phyloP scores from a whole-genome alignment of 2,113 vertebrate species.

The Forbesichthys papilliferus region DNA sequence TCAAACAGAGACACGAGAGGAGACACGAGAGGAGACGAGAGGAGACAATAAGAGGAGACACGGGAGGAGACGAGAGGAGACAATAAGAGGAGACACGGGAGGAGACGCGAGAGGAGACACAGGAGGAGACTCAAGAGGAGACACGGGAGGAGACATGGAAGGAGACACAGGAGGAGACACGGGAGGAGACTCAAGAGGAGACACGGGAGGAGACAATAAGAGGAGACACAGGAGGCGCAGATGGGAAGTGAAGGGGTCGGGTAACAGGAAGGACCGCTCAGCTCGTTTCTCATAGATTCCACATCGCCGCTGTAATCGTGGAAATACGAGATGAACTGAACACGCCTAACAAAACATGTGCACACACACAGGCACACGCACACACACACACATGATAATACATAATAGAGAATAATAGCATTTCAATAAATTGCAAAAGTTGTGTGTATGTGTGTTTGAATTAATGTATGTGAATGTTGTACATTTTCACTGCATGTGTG shows the following conservation, averaged over 20 bases:
- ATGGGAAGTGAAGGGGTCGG: conserved; percentile 69
- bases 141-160: no score
- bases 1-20: no score
- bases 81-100: no score
- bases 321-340: conserved; percentile 54
- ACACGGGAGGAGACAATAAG: not conserved
- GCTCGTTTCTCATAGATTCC: conserved; percentile 59
- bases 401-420: conserved; percentile 14
- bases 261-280: conserved; percentile 68
- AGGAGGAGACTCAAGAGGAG: no score
- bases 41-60: no score
- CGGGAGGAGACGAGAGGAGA: no score
- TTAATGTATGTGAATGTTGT: not conserved
- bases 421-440: conserved; percentile 15
- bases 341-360: conserved; percentile 49
- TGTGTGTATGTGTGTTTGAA: not conserved
- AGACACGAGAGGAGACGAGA: no score
- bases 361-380: conserved; percentile 4
- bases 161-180: no score
- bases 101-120: no score
- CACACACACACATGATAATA: conserved; percentile 4
- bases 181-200: no score
- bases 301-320: conserved; percentile 55
- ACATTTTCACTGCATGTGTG: not conserved
- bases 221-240: not conserved